Base-by-base conservation (phyloP, 1,140 invertebrate species). In the Neodiprion pinetum region DNA sequence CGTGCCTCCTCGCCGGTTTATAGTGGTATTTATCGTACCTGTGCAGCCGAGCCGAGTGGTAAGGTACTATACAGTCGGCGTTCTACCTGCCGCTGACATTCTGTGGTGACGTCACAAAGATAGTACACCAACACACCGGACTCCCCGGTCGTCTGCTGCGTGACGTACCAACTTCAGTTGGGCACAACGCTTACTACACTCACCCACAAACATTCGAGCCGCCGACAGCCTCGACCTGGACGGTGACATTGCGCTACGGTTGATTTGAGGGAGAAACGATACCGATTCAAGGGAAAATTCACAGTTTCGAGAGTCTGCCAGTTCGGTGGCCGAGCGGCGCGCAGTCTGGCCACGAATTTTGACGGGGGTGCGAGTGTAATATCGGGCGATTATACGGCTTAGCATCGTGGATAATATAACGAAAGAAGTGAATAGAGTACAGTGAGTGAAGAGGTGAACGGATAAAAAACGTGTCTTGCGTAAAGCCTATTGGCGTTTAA, bases 41-140 rank as follows among this genome's bases (percentile, higher is more conserved):
- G n/a, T 61, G n/a, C 53, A 12, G 11, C 11, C n/a, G 53, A 40
- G 28, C 28, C 28, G 28, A 40, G 28, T 40, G 28, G 28, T 40
- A 40, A 40, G 28, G 2, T 40, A 40, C 5, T 61, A 61, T 61
- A 61, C n/a, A 61, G 11, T 61, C 7, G 5, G 53, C 53, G 53
- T 61, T 21, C 67, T 23, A 47, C 21, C 67, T 23, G 67, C 67
- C 67, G 67, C 67, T 69, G 67, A 69, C 67, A 69, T 69, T 69
- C 67, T 14, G 67, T 23, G 67, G 10, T 69, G 67, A 69, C 67
- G 67, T 69, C 67, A 69, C 67, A 47, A 69, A 69, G 67, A 69
- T 69, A 69, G 40, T 69, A 69, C 67, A 61, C 53, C 53, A 61
- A 61, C 53, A 61, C 53, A 9, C 53, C 11, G 5, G n/a, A 61